Conservation (phyloP, 2,888 invertebrate species). For the Flabesymbios commensalis region DNA sequence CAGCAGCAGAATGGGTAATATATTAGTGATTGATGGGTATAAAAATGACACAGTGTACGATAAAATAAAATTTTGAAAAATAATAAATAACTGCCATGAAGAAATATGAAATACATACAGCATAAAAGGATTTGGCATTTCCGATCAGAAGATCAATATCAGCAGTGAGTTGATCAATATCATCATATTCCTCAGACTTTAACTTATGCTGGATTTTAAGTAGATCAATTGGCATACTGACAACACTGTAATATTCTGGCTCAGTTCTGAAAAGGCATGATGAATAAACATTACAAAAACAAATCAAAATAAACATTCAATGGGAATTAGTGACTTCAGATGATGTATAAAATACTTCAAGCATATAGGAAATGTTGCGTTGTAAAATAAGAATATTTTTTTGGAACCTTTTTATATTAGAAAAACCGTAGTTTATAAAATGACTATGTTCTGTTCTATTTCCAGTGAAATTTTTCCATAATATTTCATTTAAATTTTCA, state of each 20-base stretch:
- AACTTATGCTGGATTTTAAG: slow-evolving; percentile 93
- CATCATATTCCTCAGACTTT: slow-evolving; percentile 95
- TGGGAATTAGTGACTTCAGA: no score
- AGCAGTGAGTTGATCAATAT: slow-evolving; percentile 84
- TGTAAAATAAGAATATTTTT: no score
- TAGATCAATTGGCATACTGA: slow-evolving; percentile 92
- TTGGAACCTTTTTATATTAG: no score
- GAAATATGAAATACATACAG: slow-evolving; percentile 61
- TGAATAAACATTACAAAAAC: not conserved
- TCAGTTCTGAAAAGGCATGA: slow-evolving; percentile 48
- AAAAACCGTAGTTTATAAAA: no score
- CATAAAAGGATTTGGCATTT: slow-evolving; percentile 95
- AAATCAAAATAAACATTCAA: not conserved
- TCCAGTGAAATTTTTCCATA: no score
- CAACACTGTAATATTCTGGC: slow-evolving; percentile 70
- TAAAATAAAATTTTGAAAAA: not conserved
- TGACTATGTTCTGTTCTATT: no score
- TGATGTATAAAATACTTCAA: no score
- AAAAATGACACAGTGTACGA: not conserved
- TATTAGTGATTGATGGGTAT: not conserved
- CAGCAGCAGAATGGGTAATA: not conserved
- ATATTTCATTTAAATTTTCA: no score
- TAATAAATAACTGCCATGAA: not conserved
- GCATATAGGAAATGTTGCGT: no score
- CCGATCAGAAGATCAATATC: slow-evolving; percentile 90